Base-by-base conservation (phyloP, 2,888 invertebrate genomes). In the Mechanitis mazaeus region DNA sequence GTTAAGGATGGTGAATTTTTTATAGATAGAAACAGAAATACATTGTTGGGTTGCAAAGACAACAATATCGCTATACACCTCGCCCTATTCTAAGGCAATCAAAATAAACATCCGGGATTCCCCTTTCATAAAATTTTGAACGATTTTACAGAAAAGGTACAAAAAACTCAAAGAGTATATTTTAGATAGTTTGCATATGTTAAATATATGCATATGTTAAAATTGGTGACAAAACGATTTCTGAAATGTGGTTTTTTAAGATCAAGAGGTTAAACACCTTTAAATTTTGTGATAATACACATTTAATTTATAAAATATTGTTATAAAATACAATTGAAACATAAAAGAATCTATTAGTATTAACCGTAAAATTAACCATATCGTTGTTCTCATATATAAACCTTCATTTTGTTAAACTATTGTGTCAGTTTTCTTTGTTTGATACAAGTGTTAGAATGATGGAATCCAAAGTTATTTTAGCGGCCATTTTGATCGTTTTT, bases 361-460 rank as follows among this genome's bases (percentile, higher is more conserved):
- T 28, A 57, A 60, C 56, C 67, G 67, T 68, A 61, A 65, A 71
- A 71, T 61, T n/a, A 11, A 56, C 59, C 69, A 64, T 70, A 60
- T 45, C 64, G 46, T 42, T 45, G 42, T 63, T 11, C 45, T 55
- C 33, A 47, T 70, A 69, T 70, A 70, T 66, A 69, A 69, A 66
- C 20, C 56, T 45, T 45, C 38, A 42, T 56, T 54, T 58, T 56
- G 58, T 42, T n/a, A 54, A 50, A 54, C 45, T 46, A 42, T 12
- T 20, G 11, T 55, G 31, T 12, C 54, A 62, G 55, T 59, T 31
- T 55, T 46, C 20, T 33, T 50, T 50, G 50, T 50, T 50, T 50
- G 4, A 6, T 50, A 54, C 33, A 50, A 59, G 46, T 31, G 55
- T 28, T 46, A 66, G 63, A 58, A 71, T 71, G 71, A 66, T 68